These are phyloP conservation scores for Sphyrna mokarran DNA, from an alignment of 2,113 vertebrate species.

Conservation along the genomic window DNA sequence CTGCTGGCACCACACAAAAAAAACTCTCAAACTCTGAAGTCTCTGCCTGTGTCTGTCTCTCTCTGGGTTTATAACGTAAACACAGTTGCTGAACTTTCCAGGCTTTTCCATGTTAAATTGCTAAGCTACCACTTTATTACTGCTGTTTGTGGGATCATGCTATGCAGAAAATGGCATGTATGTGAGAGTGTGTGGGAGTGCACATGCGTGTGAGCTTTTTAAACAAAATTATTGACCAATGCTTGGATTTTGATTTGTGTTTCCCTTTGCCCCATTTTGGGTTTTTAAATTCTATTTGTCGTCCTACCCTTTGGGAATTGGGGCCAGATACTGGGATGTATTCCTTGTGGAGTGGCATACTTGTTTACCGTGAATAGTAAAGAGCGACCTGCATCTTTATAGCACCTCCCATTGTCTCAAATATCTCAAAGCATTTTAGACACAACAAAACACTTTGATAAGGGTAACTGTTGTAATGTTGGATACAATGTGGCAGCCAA, in stretches of 20 bases:
- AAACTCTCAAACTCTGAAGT: no score
- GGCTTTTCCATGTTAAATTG: not conserved
- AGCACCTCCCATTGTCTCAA: no score
- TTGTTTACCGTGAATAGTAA: not conserved
- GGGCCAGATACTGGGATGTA: not conserved
- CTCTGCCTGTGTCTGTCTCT: not conserved
- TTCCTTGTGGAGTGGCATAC: not conserved
- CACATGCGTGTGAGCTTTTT: not conserved
- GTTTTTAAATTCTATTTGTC: not conserved
- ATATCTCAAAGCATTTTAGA: no score
- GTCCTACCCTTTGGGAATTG: not conserved
- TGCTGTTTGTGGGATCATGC: not conserved
- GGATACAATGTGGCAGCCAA: no score
- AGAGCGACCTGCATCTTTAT: not conserved
- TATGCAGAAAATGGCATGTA: not conserved
- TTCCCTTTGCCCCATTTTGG: not conserved
- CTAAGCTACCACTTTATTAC: not conserved
- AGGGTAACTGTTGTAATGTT: no score
- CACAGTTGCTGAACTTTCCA: not conserved
- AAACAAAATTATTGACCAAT: not conserved
- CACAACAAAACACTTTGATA: no score
- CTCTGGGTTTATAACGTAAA: not conserved
- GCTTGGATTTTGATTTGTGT: not conserved
- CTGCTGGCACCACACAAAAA: no score
- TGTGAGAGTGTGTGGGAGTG: no score